Conservation (phyloP, 2,797 vertebrate genomes). For the Rhabdophis nuchalis region DNA sequence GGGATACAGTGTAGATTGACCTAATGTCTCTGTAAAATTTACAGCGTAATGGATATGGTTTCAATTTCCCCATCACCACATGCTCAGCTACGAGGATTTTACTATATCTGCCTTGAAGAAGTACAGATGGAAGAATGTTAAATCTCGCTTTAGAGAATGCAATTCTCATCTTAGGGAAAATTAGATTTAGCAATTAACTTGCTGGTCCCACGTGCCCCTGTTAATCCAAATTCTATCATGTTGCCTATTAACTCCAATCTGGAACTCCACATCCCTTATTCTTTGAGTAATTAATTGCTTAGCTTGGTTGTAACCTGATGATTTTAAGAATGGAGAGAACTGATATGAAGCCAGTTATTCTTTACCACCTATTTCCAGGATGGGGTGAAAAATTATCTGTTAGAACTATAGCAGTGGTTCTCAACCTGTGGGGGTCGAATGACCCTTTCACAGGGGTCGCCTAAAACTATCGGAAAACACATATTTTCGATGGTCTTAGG, state of each 20-base stretch:
- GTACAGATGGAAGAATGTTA: neutral
- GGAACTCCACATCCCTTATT: neutral
- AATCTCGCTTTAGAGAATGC: neutral
- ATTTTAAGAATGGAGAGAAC: neutral
- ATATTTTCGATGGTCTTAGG: too few species aligned
- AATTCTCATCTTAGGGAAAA: neutral
- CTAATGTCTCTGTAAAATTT: neutral
- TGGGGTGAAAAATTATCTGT: neutral
- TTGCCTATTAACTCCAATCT: neutral
- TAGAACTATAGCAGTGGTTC: too few species aligned
- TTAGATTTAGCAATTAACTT: neutral
- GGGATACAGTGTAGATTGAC: neutral
- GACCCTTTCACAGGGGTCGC: too few species aligned
- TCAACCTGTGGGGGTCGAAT: too few species aligned
- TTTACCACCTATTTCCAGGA: neutral
- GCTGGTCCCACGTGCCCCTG: neutral
- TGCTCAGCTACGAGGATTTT: neutral
- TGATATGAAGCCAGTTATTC: neutral
- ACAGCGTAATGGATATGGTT: neutral
- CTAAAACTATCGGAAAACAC: too few species aligned
- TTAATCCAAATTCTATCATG: neutral
- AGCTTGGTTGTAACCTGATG: neutral
- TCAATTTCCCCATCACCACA: neutral
- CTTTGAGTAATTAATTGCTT: neutral
- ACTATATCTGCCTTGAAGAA: neutral